Evolutionary conservation across 2,113 vertebrate species (phyloP), one percentile per base, ranked within the genome.

Genomic region (Ptychochromis oligacanthus): DNA sequence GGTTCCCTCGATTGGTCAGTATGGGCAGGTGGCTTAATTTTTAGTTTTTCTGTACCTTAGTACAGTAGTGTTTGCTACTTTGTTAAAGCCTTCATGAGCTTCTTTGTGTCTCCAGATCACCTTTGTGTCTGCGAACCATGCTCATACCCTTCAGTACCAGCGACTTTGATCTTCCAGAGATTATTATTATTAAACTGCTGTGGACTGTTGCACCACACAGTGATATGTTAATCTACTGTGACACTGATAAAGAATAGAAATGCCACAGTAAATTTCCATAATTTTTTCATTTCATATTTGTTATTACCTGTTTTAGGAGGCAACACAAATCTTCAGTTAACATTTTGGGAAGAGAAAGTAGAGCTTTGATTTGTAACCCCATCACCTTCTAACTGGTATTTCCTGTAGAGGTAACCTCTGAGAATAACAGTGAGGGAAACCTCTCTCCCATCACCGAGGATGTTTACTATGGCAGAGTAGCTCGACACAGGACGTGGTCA

Each of bases 1-100:
- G 93, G 97, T 96, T 86, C 97, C 97, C 4, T 95, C 97, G 81
- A 97, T 97, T 81, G 98, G 98, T 99, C 81, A 99, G 98, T 99
- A 93, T 10, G 8, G 40, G 60, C 54, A 43, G 55, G 36, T 13
- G 54, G 61, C 5, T 80, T 52, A 7, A 43, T 26, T 70, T 10
- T 8, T 11, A 60, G 70, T 26, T 89, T 86, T 70, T 77, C 34
- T 82, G 67, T 88, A 78, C 38, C 17, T 43, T 72, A 64, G 26
- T 74, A 57, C 76, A 40, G 52, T 70, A 22, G 13, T 80, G 22
- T 90, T 74, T 87, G 72, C 88, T 75, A 57, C 38, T 70, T 52
- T 91, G 60, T 89, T 84, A 61, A 88, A 85, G 72, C 75, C 56
- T 62, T 64, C 91, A 84, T 90, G 70, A 90, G 87, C 90, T 91